These are phyloP conservation scores for Taxidea taxus DNA, from an alignment of 2,113 vertebrate genomes.

Conservation along the genomic window DNA sequence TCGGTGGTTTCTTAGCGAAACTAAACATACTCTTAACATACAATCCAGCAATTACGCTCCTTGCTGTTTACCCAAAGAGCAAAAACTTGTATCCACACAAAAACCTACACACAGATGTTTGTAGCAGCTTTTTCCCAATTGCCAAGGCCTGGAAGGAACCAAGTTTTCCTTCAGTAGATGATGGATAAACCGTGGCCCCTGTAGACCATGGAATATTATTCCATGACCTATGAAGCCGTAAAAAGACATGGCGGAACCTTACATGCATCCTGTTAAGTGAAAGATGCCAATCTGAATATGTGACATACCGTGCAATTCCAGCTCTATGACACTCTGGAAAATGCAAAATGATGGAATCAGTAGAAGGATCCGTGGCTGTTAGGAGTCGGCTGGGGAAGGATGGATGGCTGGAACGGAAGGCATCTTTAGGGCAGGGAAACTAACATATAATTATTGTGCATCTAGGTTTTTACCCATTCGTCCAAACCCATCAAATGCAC, in stretches of 20 bases:
- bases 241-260: background rate
- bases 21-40: background rate
- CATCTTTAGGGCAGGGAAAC: background rate
- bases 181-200: background rate
- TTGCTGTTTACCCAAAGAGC: background rate
- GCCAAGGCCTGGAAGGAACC: background rate
- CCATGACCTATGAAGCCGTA: background rate
- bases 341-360: fast-evolving
- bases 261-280: too few relatives aligned
- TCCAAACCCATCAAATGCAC: background rate
- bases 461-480: too few relatives aligned
- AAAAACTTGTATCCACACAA: background rate
- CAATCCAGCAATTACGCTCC: too few relatives aligned
- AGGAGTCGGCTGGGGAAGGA: too few relatives aligned
- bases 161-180: too few relatives aligned
- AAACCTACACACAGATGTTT: background rate
- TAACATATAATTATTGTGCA: too few relatives aligned
- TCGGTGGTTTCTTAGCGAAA: background rate
- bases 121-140: background rate
- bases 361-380: too few relatives aligned
- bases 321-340: too few relatives aligned
- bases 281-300: background rate
- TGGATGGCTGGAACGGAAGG: background rate
- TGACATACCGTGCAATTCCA: background rate
- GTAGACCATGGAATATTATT: background rate